phyloP scores from a whole-genome alignment of 2,797 vertebrate species.

The Sardinella longiceps region DNA sequence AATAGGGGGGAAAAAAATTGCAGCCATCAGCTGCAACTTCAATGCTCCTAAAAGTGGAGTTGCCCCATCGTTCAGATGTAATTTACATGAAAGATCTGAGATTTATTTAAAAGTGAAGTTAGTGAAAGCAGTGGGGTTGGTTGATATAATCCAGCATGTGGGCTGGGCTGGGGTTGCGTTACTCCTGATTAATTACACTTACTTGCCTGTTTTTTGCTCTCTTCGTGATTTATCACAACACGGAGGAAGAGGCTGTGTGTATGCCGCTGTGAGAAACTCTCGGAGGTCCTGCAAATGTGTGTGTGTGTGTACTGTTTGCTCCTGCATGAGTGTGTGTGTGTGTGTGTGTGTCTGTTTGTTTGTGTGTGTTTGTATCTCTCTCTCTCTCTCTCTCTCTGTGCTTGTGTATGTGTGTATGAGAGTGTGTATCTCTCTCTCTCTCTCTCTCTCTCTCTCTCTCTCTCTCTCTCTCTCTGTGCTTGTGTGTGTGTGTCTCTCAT shows the following conservation, averaged over 20 bases:
- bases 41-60: slow-evolving; percentile 18
- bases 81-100: slow-evolving; percentile 31
- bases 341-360: neutral
- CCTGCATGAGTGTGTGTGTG: neutral
- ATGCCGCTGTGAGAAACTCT: neutral
- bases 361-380: neutral
- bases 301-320: neutral
- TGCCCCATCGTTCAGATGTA: slow-evolving; percentile 30
- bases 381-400: neutral
- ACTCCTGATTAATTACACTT: slow-evolving; percentile 32
- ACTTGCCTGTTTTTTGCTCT: neutral
- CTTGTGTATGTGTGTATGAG: neutral
- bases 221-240: neutral
- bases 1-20: slow-evolving; percentile 20
- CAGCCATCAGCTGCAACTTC: slow-evolving; percentile 13
- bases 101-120: neutral
- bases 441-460: neutral
- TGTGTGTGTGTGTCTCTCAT: neutral
- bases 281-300: neutral
- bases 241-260: slow-evolving; percentile 12
- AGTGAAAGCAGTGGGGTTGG: neutral
- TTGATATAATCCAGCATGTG: neutral
- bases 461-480: neutral
- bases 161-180: neutral
- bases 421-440: neutral